Base-by-base conservation (phyloP, 2,888 invertebrate species). In the Tetheella fluctuosa region DNA sequence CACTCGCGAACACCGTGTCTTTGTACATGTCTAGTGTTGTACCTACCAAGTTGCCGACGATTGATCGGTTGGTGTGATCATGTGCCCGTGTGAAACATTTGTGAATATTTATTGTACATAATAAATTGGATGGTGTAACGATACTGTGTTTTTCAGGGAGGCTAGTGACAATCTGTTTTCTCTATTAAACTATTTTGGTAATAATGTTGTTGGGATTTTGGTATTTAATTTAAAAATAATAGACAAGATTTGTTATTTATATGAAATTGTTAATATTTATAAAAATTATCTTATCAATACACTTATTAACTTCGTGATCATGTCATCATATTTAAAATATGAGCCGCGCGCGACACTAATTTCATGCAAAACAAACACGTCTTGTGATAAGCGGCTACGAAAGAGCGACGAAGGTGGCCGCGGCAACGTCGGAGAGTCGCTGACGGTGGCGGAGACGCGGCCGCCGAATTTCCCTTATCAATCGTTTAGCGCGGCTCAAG, bases 391-490 rank as follows among this genome's bases (percentile, higher is more conserved):
- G 86, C 83, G 76, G 60, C 82, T 81, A 78, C 74, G 77, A 68
- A 68, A 74, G 59, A 67, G 60, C 62, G 65, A 64, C 42, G 61
- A 67, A 23, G 60, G 23, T 62, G 61, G 65, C 54, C 63, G 70
- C 67, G 60, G 68, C n/a, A n/a, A n/a, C n/a, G n/a, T 65, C 58
- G 73, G 76, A 74, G n/a, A 48, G 17, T 48, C 48, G 48, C 48
- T 48, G 48, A 17, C 17, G 20, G 48, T 20, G 48, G 20, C 48
- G 20, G 66, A 73, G 67, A 74, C 71, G 68, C 69, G 64, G 76
- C 73, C 81, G 86, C 91, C 91, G 81, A 93, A 91, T 82, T 89
- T 89, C 83, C 76, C 88, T 90, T 91, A 91, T 92, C 91, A 91
- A 78, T 74, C 79, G 85, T 83, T 85, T 83, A 87, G 83, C 84